Base-by-base conservation (phyloP, 1,140 invertebrate species). In the Propsilocerus akamusi region DNA sequence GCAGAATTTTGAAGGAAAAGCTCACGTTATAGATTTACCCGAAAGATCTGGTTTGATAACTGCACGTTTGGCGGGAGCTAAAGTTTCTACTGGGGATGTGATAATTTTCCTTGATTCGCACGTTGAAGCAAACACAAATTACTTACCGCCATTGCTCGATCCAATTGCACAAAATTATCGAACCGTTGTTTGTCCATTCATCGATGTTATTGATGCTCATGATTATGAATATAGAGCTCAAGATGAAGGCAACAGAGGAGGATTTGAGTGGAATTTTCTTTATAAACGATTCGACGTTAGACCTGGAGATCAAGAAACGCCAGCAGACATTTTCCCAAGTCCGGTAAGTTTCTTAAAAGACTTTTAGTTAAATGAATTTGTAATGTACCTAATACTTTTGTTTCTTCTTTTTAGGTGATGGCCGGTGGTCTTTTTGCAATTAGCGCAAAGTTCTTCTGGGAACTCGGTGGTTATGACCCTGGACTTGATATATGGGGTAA, bases 51-150 rank as follows among this genome's bases (percentile, higher is more conserved):
- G 93, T 0, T 65, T 97, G 25, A 97, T 97, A 85, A 37, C 32
- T 37, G 12, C 11, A 37, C 32, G 11, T 37, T 37, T 37, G 12
- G 11, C 32, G 14, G 32, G 34, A 22, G 34, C 34, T 22, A n/a
- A 22, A 22, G 65, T 65, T 48, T 91, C 92, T 2, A 82, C 72
- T 4, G 88, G 80, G 0, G 83, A 94, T 47, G 82, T 96, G 14
- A 66, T 96, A 1, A 76, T 97, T 24, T 97, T 97, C 66, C 69
- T 97, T 7, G 94, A 97, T 66, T 94, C 93, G 0, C 93, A 97
- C 58, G 86, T 83, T 2, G 94, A 97, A 69, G 86, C 86, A 22
- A 96, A 91, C 59, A 80, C 90, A 50, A 97, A 97, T 67, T 97
- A 90, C 88, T 60, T 97, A 41, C 93, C 93, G 2, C 94, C 94